These are phyloP conservation scores for Sceloporus undulatus DNA, from an alignment of 2,113 vertebrate species.

Conservation along the genomic window DNA sequence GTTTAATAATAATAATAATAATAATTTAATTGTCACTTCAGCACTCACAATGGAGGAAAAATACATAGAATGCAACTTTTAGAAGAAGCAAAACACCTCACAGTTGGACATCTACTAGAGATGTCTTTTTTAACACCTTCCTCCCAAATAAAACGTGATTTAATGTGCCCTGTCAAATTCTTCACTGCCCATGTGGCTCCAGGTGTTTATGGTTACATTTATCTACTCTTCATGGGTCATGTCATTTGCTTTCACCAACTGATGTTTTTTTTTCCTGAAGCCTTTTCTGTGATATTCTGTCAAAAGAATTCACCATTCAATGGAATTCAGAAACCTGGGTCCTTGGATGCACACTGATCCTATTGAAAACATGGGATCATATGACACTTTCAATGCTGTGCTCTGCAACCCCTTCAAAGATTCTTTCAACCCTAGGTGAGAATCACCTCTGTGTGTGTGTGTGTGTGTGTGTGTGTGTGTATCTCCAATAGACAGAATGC, in stretches of 20 bases:
- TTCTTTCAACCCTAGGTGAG: no score
- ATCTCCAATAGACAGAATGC: no score
- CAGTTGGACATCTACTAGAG: not conserved
- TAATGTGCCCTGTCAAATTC: not conserved
- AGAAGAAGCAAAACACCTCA: not conserved
- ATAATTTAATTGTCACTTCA: conserved; percentile 17
- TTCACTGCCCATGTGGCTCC: not conserved
- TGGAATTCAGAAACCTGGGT: not conserved
- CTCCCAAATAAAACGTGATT: not conserved
- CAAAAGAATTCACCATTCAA: not conserved
- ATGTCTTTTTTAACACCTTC: not conserved
- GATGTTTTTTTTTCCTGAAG: not conserved
- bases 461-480: no score
- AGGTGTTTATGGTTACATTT: conserved; percentile 5
- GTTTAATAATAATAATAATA: no score
- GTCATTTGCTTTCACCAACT: not conserved
- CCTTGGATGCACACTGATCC: not conserved
- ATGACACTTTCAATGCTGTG: not conserved
- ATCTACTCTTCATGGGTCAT: not conserved
- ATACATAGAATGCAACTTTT: not conserved
- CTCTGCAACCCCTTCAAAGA: not conserved
- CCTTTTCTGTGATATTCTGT: not conserved
- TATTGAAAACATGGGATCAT: not conserved
- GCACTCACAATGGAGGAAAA: not conserved
- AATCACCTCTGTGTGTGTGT: no score